phyloP scores from a whole-genome alignment of 2,797 vertebrate genomes.

The Coendou prehensilis region DNA sequence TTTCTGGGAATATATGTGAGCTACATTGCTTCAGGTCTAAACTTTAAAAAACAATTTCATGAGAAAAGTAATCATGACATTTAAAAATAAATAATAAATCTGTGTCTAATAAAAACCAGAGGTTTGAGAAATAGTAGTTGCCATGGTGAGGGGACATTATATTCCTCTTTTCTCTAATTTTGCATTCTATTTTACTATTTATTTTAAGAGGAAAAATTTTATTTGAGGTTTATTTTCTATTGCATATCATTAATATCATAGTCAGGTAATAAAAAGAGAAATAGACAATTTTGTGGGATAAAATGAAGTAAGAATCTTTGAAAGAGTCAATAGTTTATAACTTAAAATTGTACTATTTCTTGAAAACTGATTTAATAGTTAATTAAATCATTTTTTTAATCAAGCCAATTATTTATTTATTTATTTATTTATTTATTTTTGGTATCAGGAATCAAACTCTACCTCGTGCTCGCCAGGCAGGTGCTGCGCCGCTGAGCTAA shows the following conservation, averaged over 20 bases:
- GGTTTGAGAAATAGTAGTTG: not conserved
- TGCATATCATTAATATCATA: not conserved
- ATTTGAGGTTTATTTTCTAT: not conserved
- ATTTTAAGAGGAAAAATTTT: not conserved
- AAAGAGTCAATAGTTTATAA: not conserved
- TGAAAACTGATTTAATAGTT: not conserved
- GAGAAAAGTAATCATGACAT: not conserved
- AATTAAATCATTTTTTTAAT: not conserved
- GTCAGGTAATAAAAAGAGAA: not conserved
- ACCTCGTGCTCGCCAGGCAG: too few relatives aligned
- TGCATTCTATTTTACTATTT: not conserved
- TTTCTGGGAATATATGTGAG: not conserved
- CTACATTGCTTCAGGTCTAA: not conserved
- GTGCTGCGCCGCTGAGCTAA: too few relatives aligned
- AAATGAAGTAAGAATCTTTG: slow-evolving; percentile 12
- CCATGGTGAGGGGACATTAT: not conserved
- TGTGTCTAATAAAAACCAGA: not conserved
- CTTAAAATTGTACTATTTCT: slow-evolving; percentile 31
- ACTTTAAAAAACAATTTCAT: not conserved
- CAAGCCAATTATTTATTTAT: not conserved
- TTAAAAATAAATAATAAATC: not conserved
- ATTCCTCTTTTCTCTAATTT: not conserved
- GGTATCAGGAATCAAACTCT: too few relatives aligned
- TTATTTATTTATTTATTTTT: too few relatives aligned
- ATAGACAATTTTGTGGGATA: not conserved